phyloP scores from a whole-genome alignment of 2,113 vertebrate species.

The Hyaena hyaena region DNA sequence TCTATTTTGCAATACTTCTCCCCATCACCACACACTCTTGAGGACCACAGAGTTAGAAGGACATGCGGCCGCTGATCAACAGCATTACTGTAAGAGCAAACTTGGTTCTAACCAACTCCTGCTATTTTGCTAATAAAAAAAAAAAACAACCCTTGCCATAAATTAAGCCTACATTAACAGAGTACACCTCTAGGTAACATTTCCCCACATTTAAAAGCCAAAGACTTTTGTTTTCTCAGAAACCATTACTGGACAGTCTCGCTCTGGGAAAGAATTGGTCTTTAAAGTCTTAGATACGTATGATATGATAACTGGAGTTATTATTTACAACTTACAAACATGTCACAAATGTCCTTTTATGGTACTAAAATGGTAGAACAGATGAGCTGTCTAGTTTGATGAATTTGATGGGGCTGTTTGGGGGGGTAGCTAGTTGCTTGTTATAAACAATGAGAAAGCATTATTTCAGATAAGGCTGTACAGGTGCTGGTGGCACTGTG shows the following conservation, averaged over 20 bases:
- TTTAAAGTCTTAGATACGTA: slow-evolving; percentile 1
- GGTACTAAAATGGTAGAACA: slow-evolving; percentile 1
- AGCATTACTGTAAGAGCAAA: slow-evolving; percentile 40
- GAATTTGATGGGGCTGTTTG: neutral
- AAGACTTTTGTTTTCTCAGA: slow-evolving; percentile 49
- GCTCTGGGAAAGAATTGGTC: slow-evolving; percentile 48
- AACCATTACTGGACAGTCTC: slow-evolving; percentile 34
- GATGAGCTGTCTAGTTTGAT: neutral
- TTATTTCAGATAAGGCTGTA: slow-evolving; percentile 24
- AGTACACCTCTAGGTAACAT: slow-evolving; percentile 33
- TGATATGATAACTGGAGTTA: neutral
- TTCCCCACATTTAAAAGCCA: slow-evolving; percentile 43
- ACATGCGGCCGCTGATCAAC: neutral
- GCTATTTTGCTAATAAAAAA: slow-evolving; percentile 41
- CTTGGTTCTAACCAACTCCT: slow-evolving; percentile 52
- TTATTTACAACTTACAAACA: slow-evolving; percentile 65
- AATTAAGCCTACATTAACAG: slow-evolving; percentile 64
- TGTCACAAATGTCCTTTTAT: slow-evolving; percentile 29
- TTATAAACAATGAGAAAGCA: slow-evolving; percentile 23
- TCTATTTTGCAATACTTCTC: slow-evolving; percentile 28
- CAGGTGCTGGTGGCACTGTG: neutral
- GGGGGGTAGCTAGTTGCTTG: neutral
- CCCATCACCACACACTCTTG: neutral
- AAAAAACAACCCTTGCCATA: slow-evolving; percentile 26
- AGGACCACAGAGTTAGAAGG: neutral